Base-by-base conservation (phyloP, 2,888 invertebrate species). In the Tachina fera region DNA sequence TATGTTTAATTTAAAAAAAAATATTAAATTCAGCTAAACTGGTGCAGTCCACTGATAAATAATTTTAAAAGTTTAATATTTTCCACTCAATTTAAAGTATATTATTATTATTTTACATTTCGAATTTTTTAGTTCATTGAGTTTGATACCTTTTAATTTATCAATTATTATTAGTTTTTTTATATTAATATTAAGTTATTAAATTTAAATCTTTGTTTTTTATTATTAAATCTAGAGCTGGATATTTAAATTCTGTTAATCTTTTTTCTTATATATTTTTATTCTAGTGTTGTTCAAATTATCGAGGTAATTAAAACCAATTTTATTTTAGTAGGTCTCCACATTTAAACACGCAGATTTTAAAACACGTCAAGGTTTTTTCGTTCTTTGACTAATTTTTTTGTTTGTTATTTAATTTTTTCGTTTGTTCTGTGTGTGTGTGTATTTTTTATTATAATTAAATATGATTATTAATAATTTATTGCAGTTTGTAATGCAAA, bases 401-500 rank as follows among this genome's bases (percentile, higher is more conserved):
- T 56, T 67, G 13, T 70, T 19, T 70, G 9, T 22, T 41, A n/a
- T 22, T 16, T 9, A 13, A 13, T 13, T 31, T 71, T 53, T 16
- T 70, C 16, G 5, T 68, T 65, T 71, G 45, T 79, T 51, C 9
- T 61, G 39, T 51, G 13, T 19, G 11, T 67, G 16, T 43, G 16
- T 63, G 9, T 56, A 14, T 60, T 49, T 71, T 51, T 68, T 67
- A 47, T 79, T 45, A 71, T 75, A 85, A 82, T 82, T 85, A 82
- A 82, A 82, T 82, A 82, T 78, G 81, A 85, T 82, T 85, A 75
- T 79, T 74, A 78, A 65, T 82, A 82, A 85, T 85, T 85, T 85
- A 82, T 85, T 85, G 82, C 82, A 82, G 70, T 82, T 82, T 82
- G 82, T 85, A 85, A 85, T 85, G 85, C 85, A 85, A 85, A 84